Conservation (phyloP, 2,888 invertebrate genomes). For the Alloscopus bannaensis region DNA sequence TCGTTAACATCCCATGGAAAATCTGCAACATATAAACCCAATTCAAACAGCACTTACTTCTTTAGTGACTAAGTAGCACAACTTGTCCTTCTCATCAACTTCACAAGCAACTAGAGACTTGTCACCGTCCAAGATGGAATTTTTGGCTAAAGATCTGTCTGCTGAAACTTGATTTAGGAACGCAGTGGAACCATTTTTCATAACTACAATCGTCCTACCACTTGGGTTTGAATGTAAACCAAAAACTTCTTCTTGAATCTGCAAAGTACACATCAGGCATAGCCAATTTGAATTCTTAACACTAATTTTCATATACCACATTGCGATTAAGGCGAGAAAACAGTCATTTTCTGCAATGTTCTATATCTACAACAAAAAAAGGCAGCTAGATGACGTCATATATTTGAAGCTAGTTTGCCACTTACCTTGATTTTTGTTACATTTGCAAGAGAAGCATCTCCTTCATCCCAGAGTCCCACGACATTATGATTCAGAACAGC, state of each 20-base stretch:
- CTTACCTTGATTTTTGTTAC: conserved; percentile 67
- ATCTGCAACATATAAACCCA: no score
- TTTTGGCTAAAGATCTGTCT: conserved; percentile 28
- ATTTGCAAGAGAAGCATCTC: conserved; percentile 58
- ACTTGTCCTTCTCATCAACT: conserved; percentile 44
- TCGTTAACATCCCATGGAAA: no score
- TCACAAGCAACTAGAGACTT: conserved; percentile 48
- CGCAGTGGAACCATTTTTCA: conserved; percentile 61
- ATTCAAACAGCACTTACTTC: no score
- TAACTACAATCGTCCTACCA: conserved; percentile 64
- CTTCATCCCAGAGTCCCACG: conserved; percentile 69
- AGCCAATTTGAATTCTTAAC: no score
- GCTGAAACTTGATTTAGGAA: conserved; percentile 31
- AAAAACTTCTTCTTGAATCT: conserved; percentile 60
- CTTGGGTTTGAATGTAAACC: conserved; percentile 53
- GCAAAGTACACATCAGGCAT: no score
- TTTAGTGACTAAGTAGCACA: conserved; percentile 4
- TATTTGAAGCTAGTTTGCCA: no score
- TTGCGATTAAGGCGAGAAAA: no score
- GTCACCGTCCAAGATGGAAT: neutral
- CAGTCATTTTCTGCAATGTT: no score
- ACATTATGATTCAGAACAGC: conserved; percentile 65
- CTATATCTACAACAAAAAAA: no score
- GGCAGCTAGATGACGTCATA: no score
- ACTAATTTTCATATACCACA: no score